Evolutionary conservation across 2,888 invertebrate species (phyloP).

Genomic region (Morpho deidamia): DNA sequence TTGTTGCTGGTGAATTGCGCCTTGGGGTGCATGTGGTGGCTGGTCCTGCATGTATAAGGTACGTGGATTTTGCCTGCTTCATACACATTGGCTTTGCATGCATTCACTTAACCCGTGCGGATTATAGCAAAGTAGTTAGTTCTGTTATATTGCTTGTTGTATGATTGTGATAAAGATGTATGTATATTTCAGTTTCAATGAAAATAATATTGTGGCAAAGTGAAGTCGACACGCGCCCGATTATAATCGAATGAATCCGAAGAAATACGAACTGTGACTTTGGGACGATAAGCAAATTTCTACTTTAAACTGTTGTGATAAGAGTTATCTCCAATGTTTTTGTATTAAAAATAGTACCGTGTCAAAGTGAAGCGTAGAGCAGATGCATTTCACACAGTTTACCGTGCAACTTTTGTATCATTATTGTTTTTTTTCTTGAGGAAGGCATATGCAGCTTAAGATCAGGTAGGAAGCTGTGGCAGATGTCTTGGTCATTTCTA

Average conservation of each 20-base stretch:
- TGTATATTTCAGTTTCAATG: no score
- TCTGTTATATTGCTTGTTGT: no score
- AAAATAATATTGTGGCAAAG: no score
- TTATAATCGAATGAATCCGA: constrained; percentile 36
- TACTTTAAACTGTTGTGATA: neutral
- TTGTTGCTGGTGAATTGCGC: no score
- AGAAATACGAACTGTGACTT: constrained; percentile 39
- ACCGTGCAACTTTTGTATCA: constrained; percentile 62
- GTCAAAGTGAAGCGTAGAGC: constrained; percentile 36
- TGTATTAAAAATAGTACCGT: neutral
- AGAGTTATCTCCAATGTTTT: constrained; percentile 26
- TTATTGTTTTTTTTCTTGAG: constrained; percentile 64
- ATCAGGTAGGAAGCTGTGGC: constrained; percentile 57
- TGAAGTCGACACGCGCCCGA: constrained; percentile 28
- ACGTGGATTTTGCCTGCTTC: no score
- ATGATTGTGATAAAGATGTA: no score
- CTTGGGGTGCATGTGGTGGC: no score
- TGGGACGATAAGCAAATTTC: neutral
- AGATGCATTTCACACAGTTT: constrained; percentile 70
- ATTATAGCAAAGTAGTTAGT: no score
- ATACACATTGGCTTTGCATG: no score
- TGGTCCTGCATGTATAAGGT: no score
- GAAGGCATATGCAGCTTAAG: constrained; percentile 59
- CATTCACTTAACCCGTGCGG: no score
- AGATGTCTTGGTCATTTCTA: constrained; percentile 39